phyloP scores from a whole-genome alignment of 1,140 invertebrate species.

The Mercenaria mercenaria region DNA sequence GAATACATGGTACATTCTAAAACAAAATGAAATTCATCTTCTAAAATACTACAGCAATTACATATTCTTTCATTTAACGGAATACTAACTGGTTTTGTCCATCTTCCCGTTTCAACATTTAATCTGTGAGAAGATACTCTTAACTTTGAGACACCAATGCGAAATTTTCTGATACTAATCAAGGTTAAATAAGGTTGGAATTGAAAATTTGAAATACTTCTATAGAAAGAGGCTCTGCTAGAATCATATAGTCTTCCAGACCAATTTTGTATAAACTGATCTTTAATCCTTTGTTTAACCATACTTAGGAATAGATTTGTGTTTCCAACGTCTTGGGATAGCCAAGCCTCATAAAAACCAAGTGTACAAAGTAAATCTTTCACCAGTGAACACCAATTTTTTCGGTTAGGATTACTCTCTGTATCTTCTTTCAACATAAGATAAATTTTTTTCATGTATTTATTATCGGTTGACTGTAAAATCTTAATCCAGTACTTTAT shows the following conservation, averaged over 20 bases:
- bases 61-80: neutral
- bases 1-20: too few relatives aligned
- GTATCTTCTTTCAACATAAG: neutral
- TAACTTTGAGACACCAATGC: neutral
- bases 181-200: conserved; percentile 14
- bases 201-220: neutral
- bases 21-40: conserved; percentile 51
- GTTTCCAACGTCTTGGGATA: conserved; percentile 1
- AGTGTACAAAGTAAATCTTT: neutral
- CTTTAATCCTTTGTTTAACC: conserved; percentile 8
- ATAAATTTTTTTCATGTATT: conserved; percentile 1
- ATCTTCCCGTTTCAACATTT: neutral
- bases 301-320: neutral
- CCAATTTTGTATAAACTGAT: conserved; percentile 30
- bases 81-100: neutral
- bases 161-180: neutral
- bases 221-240: conserved; percentile 18
- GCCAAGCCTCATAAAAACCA: conserved; percentile 28
- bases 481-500: conserved; percentile 2
- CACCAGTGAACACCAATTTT: neutral
- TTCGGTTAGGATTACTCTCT: neutral
- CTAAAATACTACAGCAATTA: neutral
- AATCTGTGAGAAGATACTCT: conserved; percentile 15
- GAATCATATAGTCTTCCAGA: neutral
- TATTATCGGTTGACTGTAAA: neutral